Percentiles rank a stretch among this genome's conserved stretches.
phyloP scores from a whole-genome alignment of 2,113 vertebrate species.

The Petrocephalus microphthalmus region DNA sequence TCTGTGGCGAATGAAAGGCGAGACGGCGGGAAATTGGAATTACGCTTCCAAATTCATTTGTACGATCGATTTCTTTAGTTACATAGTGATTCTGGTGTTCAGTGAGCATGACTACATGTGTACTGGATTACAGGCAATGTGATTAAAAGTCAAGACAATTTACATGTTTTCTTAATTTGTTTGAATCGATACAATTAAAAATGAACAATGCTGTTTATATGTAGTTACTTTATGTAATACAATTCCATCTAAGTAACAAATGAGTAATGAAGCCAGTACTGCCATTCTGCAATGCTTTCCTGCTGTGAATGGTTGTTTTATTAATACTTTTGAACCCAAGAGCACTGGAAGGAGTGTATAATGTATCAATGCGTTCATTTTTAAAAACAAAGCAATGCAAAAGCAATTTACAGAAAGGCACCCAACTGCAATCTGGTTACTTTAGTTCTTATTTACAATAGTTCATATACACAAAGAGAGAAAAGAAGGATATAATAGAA shows the following conservation, averaged over 20 bases:
- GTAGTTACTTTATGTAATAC: neutral
- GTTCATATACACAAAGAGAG: neutral
- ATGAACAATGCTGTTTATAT: neutral
- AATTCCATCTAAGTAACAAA: neutral
- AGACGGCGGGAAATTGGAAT: neutral
- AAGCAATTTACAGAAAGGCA: neutral
- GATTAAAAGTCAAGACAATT: neutral
- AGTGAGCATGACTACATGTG: neutral
- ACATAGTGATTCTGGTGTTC: neutral
- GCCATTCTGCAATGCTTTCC: neutral
- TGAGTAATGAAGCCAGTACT: neutral
- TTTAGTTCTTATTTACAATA: neutral
- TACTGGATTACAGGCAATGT: neutral
- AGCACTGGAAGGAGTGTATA: neutral
- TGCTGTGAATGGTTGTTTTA: neutral
- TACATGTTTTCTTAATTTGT: neutral
- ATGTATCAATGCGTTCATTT: neutral
- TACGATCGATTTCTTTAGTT: neutral
- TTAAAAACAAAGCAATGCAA: neutral
- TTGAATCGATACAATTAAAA: neutral
- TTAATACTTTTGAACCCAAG: neutral
- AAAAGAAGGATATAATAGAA: neutral
- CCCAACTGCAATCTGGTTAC: neutral
- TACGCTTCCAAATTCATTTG: neutral
- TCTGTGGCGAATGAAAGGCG: neutral